phyloP scores from a whole-genome alignment of 2,113 vertebrate genomes.

The Catharus minimus region DNA sequence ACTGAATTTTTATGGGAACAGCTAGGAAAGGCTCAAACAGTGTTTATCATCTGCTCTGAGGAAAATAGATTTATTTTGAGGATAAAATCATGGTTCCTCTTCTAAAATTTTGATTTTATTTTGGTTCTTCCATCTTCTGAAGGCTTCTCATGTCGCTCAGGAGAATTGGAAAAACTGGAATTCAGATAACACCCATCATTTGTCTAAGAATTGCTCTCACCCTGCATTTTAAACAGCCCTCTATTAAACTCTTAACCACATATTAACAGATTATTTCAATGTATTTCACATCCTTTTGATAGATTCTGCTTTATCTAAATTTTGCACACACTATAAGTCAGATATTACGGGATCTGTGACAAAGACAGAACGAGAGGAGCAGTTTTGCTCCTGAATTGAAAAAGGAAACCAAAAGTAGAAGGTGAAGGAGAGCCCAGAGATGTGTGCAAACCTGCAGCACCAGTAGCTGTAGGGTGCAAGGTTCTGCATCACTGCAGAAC shows the following conservation, averaged over 20 bases:
- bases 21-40: background rate
- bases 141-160: background rate
- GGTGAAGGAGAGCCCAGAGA: background rate
- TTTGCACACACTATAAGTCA: fast-evolving
- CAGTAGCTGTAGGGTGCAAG: background rate
- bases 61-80: background rate
- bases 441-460: background rate
- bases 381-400: background rate
- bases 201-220: background rate
- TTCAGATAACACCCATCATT: background rate
- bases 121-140: background rate
- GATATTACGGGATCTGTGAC: background rate
- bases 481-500: background rate
- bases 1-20: background rate
- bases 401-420: background rate
- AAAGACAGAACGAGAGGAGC: background rate
- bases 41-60: background rate
- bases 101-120: background rate
- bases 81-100: background rate
- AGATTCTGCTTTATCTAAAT: background rate
- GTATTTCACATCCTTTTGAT: background rate
- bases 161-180: background rate
- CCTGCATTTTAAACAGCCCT: background rate
- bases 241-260: background rate
- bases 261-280: background rate